Percentiles rank a stretch among this genome's conserved stretches.
Conservation (phyloP, 2,888 invertebrate species). For the Trissolcus brochymenae region DNA sequence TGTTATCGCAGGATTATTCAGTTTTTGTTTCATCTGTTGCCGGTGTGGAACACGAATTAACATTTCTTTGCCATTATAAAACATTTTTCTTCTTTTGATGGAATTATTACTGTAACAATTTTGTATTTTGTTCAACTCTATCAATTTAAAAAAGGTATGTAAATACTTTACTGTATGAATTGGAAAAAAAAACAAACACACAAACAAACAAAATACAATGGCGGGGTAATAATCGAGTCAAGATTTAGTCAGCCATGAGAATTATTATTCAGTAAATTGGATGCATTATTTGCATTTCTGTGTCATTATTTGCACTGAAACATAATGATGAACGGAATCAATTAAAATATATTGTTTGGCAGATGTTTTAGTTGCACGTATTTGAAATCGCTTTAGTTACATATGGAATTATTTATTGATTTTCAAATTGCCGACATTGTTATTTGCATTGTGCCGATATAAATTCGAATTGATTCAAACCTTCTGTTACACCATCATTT, state of each 20-base stretch:
- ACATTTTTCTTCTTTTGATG: background rate
- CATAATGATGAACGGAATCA: background rate
- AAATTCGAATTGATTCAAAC: too few relatives aligned
- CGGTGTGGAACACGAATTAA: background rate
- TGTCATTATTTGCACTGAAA: conserved; percentile 23
- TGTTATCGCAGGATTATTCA: conserved; percentile 30
- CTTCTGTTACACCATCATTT: too few relatives aligned
- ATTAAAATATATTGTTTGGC: background rate
- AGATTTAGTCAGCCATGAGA: conserved; percentile 59
- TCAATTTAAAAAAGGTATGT: conserved; percentile 6
- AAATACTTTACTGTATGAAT: conserved; percentile 28
- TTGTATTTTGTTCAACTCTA: background rate
- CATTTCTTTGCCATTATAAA: background rate
- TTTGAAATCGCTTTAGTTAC: too few relatives aligned
- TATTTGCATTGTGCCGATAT: too few relatives aligned
- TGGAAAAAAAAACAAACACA: too few relatives aligned
- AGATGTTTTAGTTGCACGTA: too few relatives aligned
- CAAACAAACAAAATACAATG: too few relatives aligned
- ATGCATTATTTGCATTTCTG: conserved; percentile 23
- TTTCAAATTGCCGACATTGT: too few relatives aligned
- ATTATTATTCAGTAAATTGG: conserved; percentile 39
- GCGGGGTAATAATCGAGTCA: conserved; percentile 50
- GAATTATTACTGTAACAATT: too few relatives aligned
- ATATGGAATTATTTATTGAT: too few relatives aligned
- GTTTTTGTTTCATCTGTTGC: conserved; percentile 2